A percentile compares a stretch with the other conserved stretches of the same genome.
Conservation (phyloP, 1,140 invertebrate species). For the Trachymyrmex septentrionalis region DNA sequence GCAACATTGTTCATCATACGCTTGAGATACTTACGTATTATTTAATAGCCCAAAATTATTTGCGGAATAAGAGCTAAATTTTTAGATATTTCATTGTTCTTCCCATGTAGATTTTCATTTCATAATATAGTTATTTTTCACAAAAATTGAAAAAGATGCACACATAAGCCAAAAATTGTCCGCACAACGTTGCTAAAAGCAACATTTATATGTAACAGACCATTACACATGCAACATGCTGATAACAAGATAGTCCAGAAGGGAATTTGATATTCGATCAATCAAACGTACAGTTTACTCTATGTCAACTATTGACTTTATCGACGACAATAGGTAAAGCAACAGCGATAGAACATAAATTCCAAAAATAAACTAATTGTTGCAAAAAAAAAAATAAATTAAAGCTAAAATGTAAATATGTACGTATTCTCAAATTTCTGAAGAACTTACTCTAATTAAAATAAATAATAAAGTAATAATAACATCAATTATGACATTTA, state of each 20-base stretch:
- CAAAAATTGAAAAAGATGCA: not conserved
- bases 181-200: not conserved
- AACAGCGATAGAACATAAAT: not conserved
- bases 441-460: not conserved
- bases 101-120: not conserved
- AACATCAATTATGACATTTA: not conserved
- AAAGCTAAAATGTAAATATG: constrained; percentile 19
- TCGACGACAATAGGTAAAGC: not conserved
- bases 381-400: constrained; percentile 19
- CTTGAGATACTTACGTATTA: too few relatives aligned
- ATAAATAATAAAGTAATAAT: constrained; percentile 1
- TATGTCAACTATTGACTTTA: constrained; percentile 30
- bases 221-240: constrained; percentile 9
- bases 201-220: constrained; percentile 24
- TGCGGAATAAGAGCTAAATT: too few relatives aligned
- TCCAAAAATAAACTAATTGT: constrained; percentile 20
- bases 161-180: constrained; percentile 5
- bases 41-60: too few relatives aligned
- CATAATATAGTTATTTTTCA: constrained; percentile 1
- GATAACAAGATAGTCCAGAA: constrained; percentile 48
- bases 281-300: constrained; percentile 19
- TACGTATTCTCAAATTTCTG: not conserved
- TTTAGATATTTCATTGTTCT: too few relatives aligned
- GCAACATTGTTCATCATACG: too few relatives aligned
- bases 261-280: constrained; percentile 53